phyloP scores from a whole-genome alignment of 2,113 vertebrate genomes.

The Pseudorectes ferrugineus region DNA sequence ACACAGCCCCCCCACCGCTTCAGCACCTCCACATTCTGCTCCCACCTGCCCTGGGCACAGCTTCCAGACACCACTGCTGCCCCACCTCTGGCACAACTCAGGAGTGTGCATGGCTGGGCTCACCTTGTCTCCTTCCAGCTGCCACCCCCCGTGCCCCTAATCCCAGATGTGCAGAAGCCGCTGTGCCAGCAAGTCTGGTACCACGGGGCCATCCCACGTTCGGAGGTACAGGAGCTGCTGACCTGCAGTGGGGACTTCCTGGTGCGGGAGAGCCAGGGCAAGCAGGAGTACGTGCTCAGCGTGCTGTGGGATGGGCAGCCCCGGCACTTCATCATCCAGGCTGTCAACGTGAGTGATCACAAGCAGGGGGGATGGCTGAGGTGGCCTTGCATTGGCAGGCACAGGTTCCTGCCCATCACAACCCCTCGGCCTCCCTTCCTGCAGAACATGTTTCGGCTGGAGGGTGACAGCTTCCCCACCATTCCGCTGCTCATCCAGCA shows the following conservation, averaged over 20 bases:
- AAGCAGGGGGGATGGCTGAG: background rate
- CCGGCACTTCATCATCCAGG: slow-evolving; percentile 94
- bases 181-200: slow-evolving; percentile 92
- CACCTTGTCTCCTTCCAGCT: slow-evolving; percentile 63
- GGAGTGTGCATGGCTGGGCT: background rate
- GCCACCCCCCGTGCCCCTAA: slow-evolving; percentile 63
- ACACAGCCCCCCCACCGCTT: background rate
- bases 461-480: slow-evolving; percentile 85
- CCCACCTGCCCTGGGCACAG: background rate
- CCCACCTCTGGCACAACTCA: accelerated
- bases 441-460: slow-evolving; percentile 88
- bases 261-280: slow-evolving; percentile 94
- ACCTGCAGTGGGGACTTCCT: slow-evolving; percentile 85
- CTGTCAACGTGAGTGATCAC: slow-evolving; percentile 74
- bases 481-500: slow-evolving; percentile 86
- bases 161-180: slow-evolving; percentile 84
- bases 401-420: background rate
- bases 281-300: slow-evolving; percentile 89
- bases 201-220: slow-evolving; percentile 88
- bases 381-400: background rate
- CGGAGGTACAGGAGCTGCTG: slow-evolving; percentile 86
- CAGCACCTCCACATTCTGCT: background rate
- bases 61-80: background rate
- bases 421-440: background rate
- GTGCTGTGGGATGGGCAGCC: slow-evolving; percentile 85